Evolutionary conservation across 1,140 invertebrate genomes (phyloP).

Genomic region (Drosophila kohkoa): DNA sequence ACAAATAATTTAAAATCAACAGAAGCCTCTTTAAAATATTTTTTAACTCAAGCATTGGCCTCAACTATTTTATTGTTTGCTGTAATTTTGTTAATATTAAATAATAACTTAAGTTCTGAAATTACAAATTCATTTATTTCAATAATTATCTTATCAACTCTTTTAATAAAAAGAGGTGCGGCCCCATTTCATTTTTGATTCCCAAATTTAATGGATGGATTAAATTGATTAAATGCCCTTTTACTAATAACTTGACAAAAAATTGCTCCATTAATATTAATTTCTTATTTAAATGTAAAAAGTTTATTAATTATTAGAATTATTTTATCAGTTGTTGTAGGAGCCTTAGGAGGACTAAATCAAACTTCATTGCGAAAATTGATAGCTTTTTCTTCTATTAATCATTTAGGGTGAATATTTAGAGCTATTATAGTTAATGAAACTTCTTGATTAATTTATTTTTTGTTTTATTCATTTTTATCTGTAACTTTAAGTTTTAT

Average conservation of each 20-base stretch:
- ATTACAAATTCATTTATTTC: slow-evolving; percentile 48
- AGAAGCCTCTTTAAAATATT: slow-evolving; percentile 86
- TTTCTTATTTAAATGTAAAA: slow-evolving; percentile 80
- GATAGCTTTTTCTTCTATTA: slow-evolving; percentile 86
- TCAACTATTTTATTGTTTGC: slow-evolving; percentile 85
- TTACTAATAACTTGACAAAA: slow-evolving; percentile 86
- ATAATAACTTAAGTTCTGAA: slow-evolving; percentile 68
- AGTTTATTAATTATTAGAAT: slow-evolving; percentile 73
- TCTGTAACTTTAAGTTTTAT: too few species aligned
- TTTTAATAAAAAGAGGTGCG: slow-evolving; percentile 85
- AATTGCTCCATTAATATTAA: slow-evolving; percentile 85
- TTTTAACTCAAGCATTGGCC: slow-evolving; percentile 85
- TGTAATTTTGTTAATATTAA: slow-evolving; percentile 83
- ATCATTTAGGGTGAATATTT: slow-evolving; percentile 86
- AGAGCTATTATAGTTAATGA: too few species aligned
- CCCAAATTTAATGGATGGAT: slow-evolving; percentile 85
- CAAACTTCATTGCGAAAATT: slow-evolving; percentile 86
- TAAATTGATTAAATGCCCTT: slow-evolving; percentile 84
- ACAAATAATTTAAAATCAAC: slow-evolving; percentile 84
- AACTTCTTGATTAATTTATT: not conserved
- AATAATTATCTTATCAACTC: slow-evolving; percentile 65
- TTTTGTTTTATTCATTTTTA: slow-evolving; percentile 81
- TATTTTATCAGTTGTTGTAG: slow-evolving; percentile 82
- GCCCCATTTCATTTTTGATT: slow-evolving; percentile 86
- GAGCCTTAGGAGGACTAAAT: slow-evolving; percentile 85